These are phyloP conservation scores for Cartodere bifasciata DNA, from an alignment of 2,888 invertebrate genomes.

Conservation along the genomic window DNA sequence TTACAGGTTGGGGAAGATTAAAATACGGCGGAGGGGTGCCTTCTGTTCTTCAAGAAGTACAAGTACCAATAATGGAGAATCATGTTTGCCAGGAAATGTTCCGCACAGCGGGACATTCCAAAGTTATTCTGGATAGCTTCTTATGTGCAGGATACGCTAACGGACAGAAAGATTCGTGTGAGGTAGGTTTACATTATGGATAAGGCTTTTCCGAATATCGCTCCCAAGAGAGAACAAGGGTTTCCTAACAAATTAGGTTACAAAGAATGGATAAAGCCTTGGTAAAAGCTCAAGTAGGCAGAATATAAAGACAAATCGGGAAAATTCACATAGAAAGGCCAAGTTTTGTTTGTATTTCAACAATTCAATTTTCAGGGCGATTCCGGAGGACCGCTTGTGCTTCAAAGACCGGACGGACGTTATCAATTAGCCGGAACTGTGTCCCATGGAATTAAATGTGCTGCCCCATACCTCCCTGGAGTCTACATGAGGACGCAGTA, in stretches of 20 bases:
- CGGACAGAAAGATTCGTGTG: constrained; percentile 85
- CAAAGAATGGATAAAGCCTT: too few relatives aligned
- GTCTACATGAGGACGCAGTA: constrained; percentile 88
- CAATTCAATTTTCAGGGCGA: constrained; percentile 59
- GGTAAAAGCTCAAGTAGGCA: too few relatives aligned
- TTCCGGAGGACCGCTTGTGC: constrained; percentile 80
- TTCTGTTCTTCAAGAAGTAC: constrained; percentile 78
- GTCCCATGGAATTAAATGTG: constrained; percentile 90
- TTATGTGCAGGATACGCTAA: constrained; percentile 87
- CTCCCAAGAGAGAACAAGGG: neutral
- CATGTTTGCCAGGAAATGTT: constrained; percentile 90
- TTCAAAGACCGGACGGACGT: constrained; percentile 69
- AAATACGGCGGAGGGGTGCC: constrained; percentile 88
- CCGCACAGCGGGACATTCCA: constrained; percentile 76
- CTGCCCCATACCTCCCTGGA: constrained; percentile 81
- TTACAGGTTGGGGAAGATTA: constrained; percentile 85
- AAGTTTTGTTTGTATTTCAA: too few relatives aligned
- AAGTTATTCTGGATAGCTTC: constrained; percentile 76
- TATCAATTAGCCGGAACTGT: constrained; percentile 86
- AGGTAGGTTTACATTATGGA: constrained; percentile 56
- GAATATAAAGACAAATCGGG: too few relatives aligned
- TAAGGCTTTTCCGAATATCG: neutral
- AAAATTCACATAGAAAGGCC: too few relatives aligned
- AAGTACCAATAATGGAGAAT: constrained; percentile 86
- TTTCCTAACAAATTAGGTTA: too few relatives aligned